Percentiles rank a stretch among this genome's conserved stretches.
Evolutionary conservation across 92 coral and sea anemone genomes (phyloP).

Genomic region (Epizoanthus ramosus): DNA sequence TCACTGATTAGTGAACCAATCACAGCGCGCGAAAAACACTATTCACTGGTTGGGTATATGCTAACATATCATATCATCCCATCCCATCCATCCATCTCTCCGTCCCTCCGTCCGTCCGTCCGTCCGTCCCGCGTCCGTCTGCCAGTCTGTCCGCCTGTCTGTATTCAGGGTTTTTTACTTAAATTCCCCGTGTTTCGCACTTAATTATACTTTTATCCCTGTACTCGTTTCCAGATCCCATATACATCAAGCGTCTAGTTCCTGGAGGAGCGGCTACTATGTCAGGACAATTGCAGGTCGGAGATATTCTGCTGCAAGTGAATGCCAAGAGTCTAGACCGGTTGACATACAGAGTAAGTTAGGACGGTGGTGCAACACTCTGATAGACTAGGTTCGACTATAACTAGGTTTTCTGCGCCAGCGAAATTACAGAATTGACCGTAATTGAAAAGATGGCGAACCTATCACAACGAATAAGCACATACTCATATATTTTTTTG

Average conservation of each 20-base stretch:
- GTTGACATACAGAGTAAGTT: slow-evolving; percentile 86
- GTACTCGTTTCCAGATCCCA: slow-evolving; percentile 67
- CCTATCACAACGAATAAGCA: too few species aligned
- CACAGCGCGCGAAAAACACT: too few species aligned
- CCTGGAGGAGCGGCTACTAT: slow-evolving; percentile 97
- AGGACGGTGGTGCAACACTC: background rate
- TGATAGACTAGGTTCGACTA: too few species aligned
- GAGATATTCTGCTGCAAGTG: slow-evolving; percentile 88
- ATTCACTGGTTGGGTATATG: too few species aligned
- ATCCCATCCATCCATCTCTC: too few species aligned
- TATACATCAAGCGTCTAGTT: slow-evolving; percentile 85
- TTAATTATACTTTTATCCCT: background rate
- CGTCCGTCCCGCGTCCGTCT: background rate
- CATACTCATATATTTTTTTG: too few species aligned
- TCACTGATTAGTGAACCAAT: too few species aligned
- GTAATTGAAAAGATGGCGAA: too few species aligned
- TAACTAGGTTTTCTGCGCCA: too few species aligned
- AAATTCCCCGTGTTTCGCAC: background rate
- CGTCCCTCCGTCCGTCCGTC: background rate
- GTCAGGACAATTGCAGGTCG: slow-evolving; percentile 93
- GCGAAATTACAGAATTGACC: too few species aligned
- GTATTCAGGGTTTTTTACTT: background rate
- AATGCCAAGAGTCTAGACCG: slow-evolving; percentile 89
- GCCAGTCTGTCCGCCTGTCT: background rate
- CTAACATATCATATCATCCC: too few species aligned